A percentile compares a stretch with the other conserved stretches of the same genome.
phyloP scores from a whole-genome alignment of 2,113 vertebrate genomes.

The Embiotoca jacksoni region DNA sequence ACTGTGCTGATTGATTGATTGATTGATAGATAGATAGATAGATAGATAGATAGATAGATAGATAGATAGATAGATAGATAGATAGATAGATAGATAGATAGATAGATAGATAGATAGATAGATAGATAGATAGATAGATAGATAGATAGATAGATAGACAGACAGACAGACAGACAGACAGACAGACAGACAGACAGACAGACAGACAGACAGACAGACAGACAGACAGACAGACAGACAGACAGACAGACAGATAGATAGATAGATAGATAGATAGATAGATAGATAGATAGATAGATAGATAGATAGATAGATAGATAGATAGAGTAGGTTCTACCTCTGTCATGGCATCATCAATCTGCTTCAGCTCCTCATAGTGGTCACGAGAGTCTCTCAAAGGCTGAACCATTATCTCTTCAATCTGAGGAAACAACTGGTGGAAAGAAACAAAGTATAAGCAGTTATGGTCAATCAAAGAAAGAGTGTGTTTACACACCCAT shows the following conservation, averaged over 20 bases:
- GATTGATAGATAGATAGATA: too few relatives aligned
- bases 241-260: too few relatives aligned
- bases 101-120: slow-evolving; percentile 27
- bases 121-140: slow-evolving; percentile 6
- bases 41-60: too few relatives aligned
- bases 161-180: slow-evolving; percentile 1
- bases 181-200: not conserved
- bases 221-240: too few relatives aligned
- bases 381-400: slow-evolving; percentile 88
- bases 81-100: too few relatives aligned
- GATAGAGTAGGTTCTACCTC: slow-evolving; percentile 79
- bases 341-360: slow-evolving; percentile 89
- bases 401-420: slow-evolving; percentile 89
- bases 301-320: slow-evolving; percentile 2
- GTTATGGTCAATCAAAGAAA: not conserved
- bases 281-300: slow-evolving; percentile 27
- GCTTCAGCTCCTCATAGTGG: slow-evolving; percentile 89
- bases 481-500: too few relatives aligned
- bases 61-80: too few relatives aligned
- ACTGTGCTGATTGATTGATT: too few relatives aligned
- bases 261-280: too few relatives aligned
- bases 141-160: slow-evolving; percentile 11
- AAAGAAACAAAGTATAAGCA: slow-evolving; percentile 13
- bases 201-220: too few relatives aligned
- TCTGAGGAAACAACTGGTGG: slow-evolving; percentile 87